phyloP scores from a whole-genome alignment of 2,888 invertebrate species.

The Caradrina kadenii region DNA sequence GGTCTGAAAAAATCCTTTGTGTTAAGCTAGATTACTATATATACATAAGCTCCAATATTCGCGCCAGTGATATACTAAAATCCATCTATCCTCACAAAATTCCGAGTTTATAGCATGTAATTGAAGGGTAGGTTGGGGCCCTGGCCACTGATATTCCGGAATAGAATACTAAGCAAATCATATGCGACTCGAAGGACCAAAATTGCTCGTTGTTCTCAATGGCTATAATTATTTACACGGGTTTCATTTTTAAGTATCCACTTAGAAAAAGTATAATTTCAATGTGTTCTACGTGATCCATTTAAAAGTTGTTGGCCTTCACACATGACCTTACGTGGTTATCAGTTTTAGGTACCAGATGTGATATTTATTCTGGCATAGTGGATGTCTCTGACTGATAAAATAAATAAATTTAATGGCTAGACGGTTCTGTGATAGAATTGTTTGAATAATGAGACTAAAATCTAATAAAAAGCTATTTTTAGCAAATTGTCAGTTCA shows the following conservation, averaged over 20 bases:
- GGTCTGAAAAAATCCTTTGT: too few species aligned
- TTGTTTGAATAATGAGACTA: background rate
- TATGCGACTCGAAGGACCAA: background rate
- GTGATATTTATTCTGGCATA: conserved; percentile 4
- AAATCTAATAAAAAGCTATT: background rate
- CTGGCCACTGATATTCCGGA: too few species aligned
- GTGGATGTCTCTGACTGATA: conserved; percentile 20
- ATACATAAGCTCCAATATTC: too few species aligned
- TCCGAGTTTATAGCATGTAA: too few species aligned
- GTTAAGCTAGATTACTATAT: too few species aligned
- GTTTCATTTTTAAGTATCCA: background rate
- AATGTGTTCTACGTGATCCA: background rate
- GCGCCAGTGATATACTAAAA: too few species aligned
- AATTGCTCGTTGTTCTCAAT: background rate
- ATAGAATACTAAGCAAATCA: background rate
- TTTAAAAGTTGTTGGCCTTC: background rate
- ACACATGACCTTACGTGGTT: conserved; percentile 14
- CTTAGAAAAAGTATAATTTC: background rate
- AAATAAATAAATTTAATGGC: conserved; percentile 5
- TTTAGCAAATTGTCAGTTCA: background rate
- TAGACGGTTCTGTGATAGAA: conserved; percentile 17
- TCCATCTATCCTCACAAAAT: too few species aligned
- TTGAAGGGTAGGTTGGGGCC: too few species aligned
- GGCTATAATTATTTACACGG: too few species aligned
- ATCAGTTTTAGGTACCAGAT: conserved; percentile 15